Conservation (phyloP, 2,797 vertebrate genomes). For the Sebastes nivosus region DNA sequence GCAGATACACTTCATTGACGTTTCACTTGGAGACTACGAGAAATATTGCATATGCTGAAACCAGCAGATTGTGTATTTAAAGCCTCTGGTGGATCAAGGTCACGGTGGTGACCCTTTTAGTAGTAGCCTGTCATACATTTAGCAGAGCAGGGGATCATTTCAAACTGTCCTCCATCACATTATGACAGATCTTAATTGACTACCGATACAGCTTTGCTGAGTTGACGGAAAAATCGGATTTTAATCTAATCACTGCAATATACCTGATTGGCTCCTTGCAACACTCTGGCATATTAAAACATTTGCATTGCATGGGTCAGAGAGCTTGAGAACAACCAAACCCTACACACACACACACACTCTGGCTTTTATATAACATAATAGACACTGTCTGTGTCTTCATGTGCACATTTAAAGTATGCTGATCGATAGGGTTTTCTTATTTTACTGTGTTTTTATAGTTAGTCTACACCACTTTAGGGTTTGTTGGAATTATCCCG, state of each 20-base stretch:
- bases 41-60: constrained; percentile 81
- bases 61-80: constrained; percentile 78
- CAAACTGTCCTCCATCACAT: constrained; percentile 83
- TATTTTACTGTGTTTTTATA: constrained; percentile 15
- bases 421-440: constrained; percentile 35
- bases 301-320: constrained; percentile 69
- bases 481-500: constrained; percentile 34
- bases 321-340: constrained; percentile 48
- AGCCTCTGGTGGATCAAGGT: constrained; percentile 79
- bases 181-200: constrained; percentile 84
- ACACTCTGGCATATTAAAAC: constrained; percentile 78
- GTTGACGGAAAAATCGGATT: constrained; percentile 78
- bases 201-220: constrained; percentile 80
- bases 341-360: constrained; percentile 32
- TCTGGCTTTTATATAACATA: constrained; percentile 50
- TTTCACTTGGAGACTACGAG: constrained; percentile 74
- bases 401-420: constrained; percentile 20
- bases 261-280: constrained; percentile 76
- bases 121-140: constrained; percentile 78
- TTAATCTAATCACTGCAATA: constrained; percentile 81
- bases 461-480: constrained; percentile 15
- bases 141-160: constrained; percentile 79
- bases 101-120: constrained; percentile 82
- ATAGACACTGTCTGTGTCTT: constrained; percentile 27
- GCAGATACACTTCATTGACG: constrained; percentile 77